Base-by-base conservation (phyloP, 2,113 vertebrate species). In the Hippopotamus amphibius region DNA sequence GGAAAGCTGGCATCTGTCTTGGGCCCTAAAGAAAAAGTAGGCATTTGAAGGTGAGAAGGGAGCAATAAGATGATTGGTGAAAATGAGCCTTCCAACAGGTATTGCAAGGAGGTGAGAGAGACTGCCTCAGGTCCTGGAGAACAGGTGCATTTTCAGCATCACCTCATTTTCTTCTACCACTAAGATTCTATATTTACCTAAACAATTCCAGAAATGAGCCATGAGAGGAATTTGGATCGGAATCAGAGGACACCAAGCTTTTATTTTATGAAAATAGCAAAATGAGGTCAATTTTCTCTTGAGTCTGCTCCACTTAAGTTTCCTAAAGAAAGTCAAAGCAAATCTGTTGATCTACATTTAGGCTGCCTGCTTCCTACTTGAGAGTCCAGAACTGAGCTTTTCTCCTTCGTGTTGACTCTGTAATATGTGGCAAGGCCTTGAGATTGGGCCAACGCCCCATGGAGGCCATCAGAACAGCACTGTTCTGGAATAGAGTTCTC, bases 211-310 rank as follows among this genome's bases (percentile, higher is more conserved):
- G 59, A 89, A 87, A 85, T 81, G 65, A 84, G 55, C 2, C 7
- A 37, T 80, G 26, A 71, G 15, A 93, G 68, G 55, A 93, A 89
- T 33, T 74, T 16, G 48, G 33, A 63, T 84, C 15, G 33, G 59
- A 66, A 65, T n/a, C 77, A 26, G 88, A 90, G 37, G 41, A 92
- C 88, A 59, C 14, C 14, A 66, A 57, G n/a, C 14, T 63, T 93
- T 83, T 87, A 8, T 66, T 93, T 83, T 46, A 88, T 33, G 41
- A 61, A 74, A 65, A 26, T 74, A 66, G 11, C 50, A 83, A 95
- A 88, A 76, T 28, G 30, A 96, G 26, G 50, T 90, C 33, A 50
- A 43, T 33, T 59, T 95, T 95, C 66, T 93, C 50, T 90, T 85
- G 61, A 82, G 13, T 92, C 30, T 55, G 41, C 3, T 33, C 37